Percentiles rank a stretch among this genome's conserved stretches.
Evolutionary conservation across 2,888 invertebrate genomes (phyloP).

Genomic region (Colostygia pectinataria): DNA sequence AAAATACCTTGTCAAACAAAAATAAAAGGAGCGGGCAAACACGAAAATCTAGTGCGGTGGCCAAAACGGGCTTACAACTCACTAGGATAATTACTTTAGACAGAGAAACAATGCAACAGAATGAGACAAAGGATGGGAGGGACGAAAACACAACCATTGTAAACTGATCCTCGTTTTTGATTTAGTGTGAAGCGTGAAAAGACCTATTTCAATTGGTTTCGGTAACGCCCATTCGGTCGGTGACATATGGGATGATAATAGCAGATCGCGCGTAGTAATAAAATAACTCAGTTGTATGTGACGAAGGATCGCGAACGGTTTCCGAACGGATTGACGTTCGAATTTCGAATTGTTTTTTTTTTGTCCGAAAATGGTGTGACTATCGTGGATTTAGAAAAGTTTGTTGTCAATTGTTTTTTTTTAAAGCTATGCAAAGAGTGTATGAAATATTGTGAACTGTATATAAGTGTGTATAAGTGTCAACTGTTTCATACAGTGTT

Average conservation of each 20-base stretch:
- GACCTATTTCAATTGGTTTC: conserved; percentile 41
- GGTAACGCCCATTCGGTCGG: conserved; percentile 67
- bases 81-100: conserved; percentile 31
- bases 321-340: conserved; percentile 20
- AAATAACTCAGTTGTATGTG: conserved; percentile 75
- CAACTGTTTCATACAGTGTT: no score
- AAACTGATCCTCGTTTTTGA: conserved; percentile 30
- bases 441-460: not conserved
- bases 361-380: not conserved
- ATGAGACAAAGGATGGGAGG: conserved; percentile 25
- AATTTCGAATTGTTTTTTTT: conserved; percentile 9
- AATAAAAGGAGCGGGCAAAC: conserved; percentile 37
- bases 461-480: no score
- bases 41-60: conserved; percentile 40
- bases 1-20: conserved; percentile 40
- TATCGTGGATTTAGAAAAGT: not conserved
- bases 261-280: conserved; percentile 62
- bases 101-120: conserved; percentile 29
- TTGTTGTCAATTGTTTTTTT: not conserved
- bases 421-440: not conserved
- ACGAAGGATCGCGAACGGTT: conserved; percentile 29
- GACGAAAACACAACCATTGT: conserved; percentile 32
- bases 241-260: conserved; percentile 72
- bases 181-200: not conserved
- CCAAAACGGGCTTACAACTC: conserved; percentile 33